Evolutionary conservation across 2,797 vertebrate species (phyloP).

Genomic region (Alca torda): DNA sequence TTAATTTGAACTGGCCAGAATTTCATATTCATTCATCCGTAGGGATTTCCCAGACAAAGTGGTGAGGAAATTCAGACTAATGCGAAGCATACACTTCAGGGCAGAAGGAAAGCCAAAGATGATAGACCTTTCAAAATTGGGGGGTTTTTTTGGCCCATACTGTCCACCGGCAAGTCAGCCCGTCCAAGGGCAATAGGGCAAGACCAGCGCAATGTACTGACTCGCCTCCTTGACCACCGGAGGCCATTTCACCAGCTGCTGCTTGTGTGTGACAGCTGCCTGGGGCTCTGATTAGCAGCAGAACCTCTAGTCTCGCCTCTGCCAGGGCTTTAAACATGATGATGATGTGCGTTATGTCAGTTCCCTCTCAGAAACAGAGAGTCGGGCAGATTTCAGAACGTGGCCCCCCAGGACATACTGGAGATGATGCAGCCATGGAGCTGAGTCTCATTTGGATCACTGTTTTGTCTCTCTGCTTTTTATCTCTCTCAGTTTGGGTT

Average conservation of each 20-base stretch:
- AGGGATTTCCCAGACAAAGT: background rate
- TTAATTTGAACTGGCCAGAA: background rate
- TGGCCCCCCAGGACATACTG: background rate
- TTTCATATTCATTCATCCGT: background rate
- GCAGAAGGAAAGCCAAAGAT: background rate
- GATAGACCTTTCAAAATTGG: background rate
- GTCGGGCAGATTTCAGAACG: rapidly evolving
- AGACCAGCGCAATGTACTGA: background rate
- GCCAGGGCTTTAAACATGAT: background rate
- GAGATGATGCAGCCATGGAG: background rate
- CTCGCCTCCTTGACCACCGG: background rate
- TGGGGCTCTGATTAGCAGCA: background rate
- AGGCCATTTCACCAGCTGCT: background rate
- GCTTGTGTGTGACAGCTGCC: background rate
- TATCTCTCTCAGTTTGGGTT: background rate
- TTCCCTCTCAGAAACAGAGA: background rate
- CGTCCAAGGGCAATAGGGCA: background rate
- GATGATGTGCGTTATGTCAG: background rate
- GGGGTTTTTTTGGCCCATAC: background rate
- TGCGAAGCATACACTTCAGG: background rate
- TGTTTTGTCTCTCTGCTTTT: background rate
- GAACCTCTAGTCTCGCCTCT: background rate
- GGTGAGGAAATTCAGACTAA: background rate
- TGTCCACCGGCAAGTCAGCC: background rate
- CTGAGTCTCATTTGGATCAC: background rate